Conservation (phyloP, 2,113 vertebrate genomes). For the Gymnobelideus leadbeateri region DNA sequence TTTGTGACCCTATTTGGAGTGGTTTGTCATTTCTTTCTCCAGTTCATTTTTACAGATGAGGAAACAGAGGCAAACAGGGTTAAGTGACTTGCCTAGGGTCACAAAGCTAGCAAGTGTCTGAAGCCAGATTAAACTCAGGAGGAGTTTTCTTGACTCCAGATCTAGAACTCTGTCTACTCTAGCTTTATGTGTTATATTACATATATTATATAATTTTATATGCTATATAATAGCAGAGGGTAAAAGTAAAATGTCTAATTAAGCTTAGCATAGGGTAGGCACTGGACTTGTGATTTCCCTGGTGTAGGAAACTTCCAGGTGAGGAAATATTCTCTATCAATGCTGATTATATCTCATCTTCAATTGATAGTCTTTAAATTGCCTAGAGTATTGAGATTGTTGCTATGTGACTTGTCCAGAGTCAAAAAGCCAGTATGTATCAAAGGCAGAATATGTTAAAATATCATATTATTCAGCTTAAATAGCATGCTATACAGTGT, state of each 20-base stretch:
- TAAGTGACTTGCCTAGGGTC: not conserved
- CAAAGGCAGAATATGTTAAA: not conserved
- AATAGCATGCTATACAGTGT: slow-evolving; percentile 16
- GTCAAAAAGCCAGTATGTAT: not conserved
- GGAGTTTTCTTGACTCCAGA: not conserved
- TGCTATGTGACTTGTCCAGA: not conserved
- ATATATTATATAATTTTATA: not conserved
- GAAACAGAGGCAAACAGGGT: not conserved
- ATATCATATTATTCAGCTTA: not conserved
- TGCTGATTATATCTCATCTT: not conserved
- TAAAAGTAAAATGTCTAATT: not conserved
- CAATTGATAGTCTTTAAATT: not conserved
- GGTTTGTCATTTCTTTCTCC: not conserved
- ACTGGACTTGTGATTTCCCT: not conserved
- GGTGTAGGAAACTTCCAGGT: not conserved
- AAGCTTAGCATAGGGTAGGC: not conserved
- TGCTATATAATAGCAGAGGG: not conserved
- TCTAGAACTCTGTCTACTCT: not conserved
- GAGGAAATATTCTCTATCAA: not conserved
- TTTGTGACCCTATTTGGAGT: not conserved
- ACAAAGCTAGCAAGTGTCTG: not conserved
- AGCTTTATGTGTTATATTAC: not conserved
- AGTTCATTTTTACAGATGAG: not conserved
- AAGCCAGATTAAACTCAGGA: not conserved
- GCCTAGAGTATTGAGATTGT: not conserved